Percentiles rank a stretch among this genome's conserved stretches.
Evolutionary conservation across 2,888 invertebrate genomes (phyloP).

Genomic region (Halictus ligatus): DNA sequence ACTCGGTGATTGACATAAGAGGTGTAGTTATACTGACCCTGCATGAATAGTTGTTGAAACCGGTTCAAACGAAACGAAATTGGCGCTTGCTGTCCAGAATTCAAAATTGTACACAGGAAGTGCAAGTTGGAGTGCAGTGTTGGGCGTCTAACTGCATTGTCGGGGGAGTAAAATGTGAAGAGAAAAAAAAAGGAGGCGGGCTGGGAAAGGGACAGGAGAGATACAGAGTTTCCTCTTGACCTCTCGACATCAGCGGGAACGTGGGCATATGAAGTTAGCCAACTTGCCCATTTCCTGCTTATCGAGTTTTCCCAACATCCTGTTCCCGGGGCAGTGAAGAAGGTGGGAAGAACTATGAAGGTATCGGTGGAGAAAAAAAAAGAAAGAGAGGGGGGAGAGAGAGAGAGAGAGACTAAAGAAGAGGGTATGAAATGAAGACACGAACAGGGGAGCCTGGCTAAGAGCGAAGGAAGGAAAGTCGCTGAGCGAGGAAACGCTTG

Average conservation of each 20-base stretch:
- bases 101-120: neutral
- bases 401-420: constrained; percentile 16
- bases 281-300: constrained; percentile 74
- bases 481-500: constrained; percentile 46
- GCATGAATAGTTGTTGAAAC: neutral
- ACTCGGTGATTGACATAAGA: neutral
- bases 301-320: constrained; percentile 71
- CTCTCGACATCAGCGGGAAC: constrained; percentile 68
- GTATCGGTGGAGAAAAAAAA: constrained; percentile 22
- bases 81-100: neutral
- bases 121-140: neutral
- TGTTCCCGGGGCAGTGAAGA: constrained; percentile 23
- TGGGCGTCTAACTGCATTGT: neutral
- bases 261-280: constrained; percentile 76
- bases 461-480: constrained; percentile 41
- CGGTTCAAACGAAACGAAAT: neutral
- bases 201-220: constrained; percentile 24
- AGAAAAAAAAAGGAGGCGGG: neutral
- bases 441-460: neutral
- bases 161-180: constrained; percentile 33
- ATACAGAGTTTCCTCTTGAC: constrained; percentile 42
- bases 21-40: neutral
- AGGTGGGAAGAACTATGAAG: constrained; percentile 36
- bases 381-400: neutral
- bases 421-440: constrained; percentile 16